Evolutionary conservation across 2,113 vertebrate genomes (phyloP).

Genomic region (Misgurnus mizolepis): DNA sequence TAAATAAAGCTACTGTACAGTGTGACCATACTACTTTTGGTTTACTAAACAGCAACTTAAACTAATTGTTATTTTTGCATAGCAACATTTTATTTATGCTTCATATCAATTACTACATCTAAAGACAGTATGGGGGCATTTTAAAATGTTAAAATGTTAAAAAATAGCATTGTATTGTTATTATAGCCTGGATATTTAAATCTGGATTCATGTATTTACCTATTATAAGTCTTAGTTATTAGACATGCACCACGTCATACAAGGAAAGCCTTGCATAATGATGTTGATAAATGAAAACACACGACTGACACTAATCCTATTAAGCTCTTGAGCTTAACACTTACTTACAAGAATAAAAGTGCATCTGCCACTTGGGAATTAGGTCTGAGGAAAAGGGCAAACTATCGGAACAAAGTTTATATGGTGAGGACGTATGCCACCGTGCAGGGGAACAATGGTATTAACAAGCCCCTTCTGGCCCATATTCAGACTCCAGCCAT

Average conservation of each 20-base stretch:
- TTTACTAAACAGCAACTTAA: too few relatives aligned
- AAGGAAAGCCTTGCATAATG: slow-evolving; percentile 33
- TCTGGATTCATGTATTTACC: background rate
- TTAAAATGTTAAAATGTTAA: too few relatives aligned
- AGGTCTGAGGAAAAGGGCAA: slow-evolving; percentile 68
- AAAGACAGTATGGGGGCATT: too few relatives aligned
- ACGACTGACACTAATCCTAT: slow-evolving; percentile 72
- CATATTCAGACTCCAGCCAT: slow-evolving; percentile 80
- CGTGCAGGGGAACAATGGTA: slow-evolving; percentile 78
- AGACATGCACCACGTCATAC: background rate
- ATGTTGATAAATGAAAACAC: slow-evolving; percentile 64
- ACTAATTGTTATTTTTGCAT: too few relatives aligned
- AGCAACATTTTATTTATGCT: too few relatives aligned
- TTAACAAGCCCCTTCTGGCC: slow-evolving; percentile 83
- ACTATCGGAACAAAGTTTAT: slow-evolving; percentile 83
- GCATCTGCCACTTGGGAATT: slow-evolving; percentile 75
- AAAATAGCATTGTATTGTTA: too few relatives aligned
- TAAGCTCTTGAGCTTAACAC: slow-evolving; percentile 58
- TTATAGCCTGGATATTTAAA: too few relatives aligned
- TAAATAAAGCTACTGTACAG: too few relatives aligned
- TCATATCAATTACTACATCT: too few relatives aligned
- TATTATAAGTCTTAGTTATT: background rate
- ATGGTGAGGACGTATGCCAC: slow-evolving; percentile 72
- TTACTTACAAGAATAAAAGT: slow-evolving; percentile 78
- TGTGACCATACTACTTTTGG: too few relatives aligned